Evolutionary conservation across 2,888 invertebrate genomes (phyloP).

Genomic region (Schizaphis graminum): DNA sequence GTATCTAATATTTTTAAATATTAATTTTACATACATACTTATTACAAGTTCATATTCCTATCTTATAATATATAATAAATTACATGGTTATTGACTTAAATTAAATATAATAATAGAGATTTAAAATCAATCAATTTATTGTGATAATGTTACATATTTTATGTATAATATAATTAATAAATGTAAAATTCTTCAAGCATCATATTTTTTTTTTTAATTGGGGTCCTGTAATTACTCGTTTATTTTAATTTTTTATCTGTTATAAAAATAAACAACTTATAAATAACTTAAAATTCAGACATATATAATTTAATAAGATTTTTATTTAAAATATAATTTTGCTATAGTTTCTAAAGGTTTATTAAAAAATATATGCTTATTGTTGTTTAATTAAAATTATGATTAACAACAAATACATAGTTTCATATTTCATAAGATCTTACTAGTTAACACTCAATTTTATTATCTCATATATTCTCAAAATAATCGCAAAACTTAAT

Average conservation of each 20-base stretch:
- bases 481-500: slow-evolving; percentile 23
- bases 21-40: not conserved
- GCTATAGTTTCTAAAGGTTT: not conserved
- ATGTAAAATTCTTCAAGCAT: not conserved
- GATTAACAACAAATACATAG: not conserved
- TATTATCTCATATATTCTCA: not conserved
- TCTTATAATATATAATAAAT: not conserved
- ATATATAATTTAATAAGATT: not conserved
- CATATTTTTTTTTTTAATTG: not conserved
- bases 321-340: not conserved
- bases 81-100: not conserved
- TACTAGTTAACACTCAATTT: not conserved
- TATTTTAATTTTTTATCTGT: not conserved
- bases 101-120: not conserved
- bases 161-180: not conserved
- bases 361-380: not conserved
- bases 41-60: not conserved
- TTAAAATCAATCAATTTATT: not conserved
- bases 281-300: not conserved
- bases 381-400: slow-evolving; percentile 6
- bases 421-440: not conserved
- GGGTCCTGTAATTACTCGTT: not conserved
- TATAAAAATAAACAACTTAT: not conserved
- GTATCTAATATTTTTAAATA: not conserved
- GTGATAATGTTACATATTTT: not conserved